These are phyloP conservation scores for Solenopsis invicta DNA, from an alignment of 1,140 invertebrate genomes.

Conservation along the genomic window DNA sequence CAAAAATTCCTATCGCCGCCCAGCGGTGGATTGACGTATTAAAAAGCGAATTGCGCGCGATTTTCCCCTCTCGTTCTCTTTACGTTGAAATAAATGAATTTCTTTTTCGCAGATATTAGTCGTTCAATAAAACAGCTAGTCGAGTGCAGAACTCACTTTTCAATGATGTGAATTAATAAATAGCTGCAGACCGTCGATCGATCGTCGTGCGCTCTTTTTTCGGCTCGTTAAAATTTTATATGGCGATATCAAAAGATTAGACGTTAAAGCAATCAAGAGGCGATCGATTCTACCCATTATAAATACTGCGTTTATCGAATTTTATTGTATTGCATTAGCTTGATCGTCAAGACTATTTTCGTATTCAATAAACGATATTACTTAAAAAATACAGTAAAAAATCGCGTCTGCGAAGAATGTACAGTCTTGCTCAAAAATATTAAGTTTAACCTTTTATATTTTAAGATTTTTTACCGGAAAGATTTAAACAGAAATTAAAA, in stretches of 20 bases:
- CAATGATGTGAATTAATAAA: conserved; percentile 26
- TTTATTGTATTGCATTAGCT: neutral
- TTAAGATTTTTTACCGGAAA: no score
- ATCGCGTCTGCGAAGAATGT: neutral
- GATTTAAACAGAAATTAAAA: no score
- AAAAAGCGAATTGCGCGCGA: neutral
- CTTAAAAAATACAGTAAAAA: neutral
- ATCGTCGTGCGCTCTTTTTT: neutral
- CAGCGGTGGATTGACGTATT: neutral
- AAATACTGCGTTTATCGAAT: neutral
- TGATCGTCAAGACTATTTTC: neutral
- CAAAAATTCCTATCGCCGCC: neutral
- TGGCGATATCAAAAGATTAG: neutral
- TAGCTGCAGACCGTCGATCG: neutral
- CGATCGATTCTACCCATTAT: neutral
- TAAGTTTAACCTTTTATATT: no score
- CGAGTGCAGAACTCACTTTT: neutral
- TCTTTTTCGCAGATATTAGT: conserved; percentile 17
- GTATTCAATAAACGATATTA: neutral
- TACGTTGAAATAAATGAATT: neutral
- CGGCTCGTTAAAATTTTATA: neutral
- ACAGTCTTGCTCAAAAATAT: no score
- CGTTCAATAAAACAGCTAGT: conserved; percentile 4
- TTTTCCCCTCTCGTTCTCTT: neutral
- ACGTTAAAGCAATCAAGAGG: neutral